Evolutionary conservation across 2,888 invertebrate genomes (phyloP), one percentile per base, ranked within the genome.

Genomic region (Ophonus ardosiacus): DNA sequence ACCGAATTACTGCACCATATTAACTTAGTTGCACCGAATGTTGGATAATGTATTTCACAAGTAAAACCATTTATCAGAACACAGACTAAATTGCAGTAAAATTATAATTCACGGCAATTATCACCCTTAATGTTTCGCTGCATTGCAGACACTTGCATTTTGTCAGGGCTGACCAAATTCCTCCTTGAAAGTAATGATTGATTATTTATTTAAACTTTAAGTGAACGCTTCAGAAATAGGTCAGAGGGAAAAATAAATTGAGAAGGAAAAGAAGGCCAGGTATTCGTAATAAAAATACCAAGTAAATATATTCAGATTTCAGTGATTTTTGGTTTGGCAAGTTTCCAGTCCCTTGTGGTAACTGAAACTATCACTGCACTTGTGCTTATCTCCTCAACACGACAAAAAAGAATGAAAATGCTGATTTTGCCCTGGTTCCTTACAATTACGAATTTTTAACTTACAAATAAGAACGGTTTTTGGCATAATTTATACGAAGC

Each of bases 281-380:
- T 63, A 63, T 21, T 21, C 63, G 21, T 63, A 63, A 63, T 63
- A 63, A 24, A 63, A 63, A 63, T 63, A 63, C 24, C 24, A 13
- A 63, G 63, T 24, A 63, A 17, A 68, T 68, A 68, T 38, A 68
- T 13, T 68, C 31, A 38, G 40, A 68, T 38, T 68, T 8, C 38
- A 68, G 40, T 68, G 31, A n/a, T 31, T 68, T 68, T 68, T 24
- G 68, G 68, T 68, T 68, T 63, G 68, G 68, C 68, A 68, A 15
- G n/a, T 4, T 38, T 68, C 68, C 68, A 68, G 38, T 68, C 15
- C 31, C 21, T 8, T 24, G 31, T 15, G 21, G 24, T 63, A 63
- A 21, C n/a, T 68, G 68, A n/a, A 68, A 68, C 68, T 68, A 38
- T 65, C 31, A 68, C 31, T 15, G n/a, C 68, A 68, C 40, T 15